Evolutionary conservation across 1,140 invertebrate species (phyloP), one percentile per base, ranked within the genome.

Genomic region (Drosophila arizonae): DNA sequence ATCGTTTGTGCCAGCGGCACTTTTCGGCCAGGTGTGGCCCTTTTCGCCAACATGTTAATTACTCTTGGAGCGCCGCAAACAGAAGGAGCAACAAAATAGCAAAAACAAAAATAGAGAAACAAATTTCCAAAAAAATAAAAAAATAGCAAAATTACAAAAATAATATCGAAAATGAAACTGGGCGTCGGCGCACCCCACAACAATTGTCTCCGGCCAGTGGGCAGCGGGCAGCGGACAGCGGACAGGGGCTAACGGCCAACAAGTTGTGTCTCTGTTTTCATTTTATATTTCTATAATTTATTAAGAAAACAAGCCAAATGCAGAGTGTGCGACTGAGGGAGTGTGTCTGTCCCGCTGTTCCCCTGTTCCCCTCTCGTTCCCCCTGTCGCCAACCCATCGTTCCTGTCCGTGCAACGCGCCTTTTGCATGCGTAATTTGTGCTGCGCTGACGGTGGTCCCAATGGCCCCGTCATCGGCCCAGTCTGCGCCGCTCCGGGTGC

Each of bases 11-110:
- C 82, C 64, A 45, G 62, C 65, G 82, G 82, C 79, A 55, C 72
- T 79, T 79, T 11, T 87, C 71, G 79, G 68, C 79, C 82, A 86
- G 82, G 82, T 86, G 82, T 87, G 82, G 82, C 82, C 84, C 82
- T 87, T 86, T 72, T 65, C 68, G 72, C 76, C 63, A 77, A 88
- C 79, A 87, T 79, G 79, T 87, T 87, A 88, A 87, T 82, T 87
- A 82, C 62, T 68, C 46, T 66, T 66, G 39, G 52, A 62, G 71
- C 48, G 46, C 24, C 2, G 6, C 21, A 26, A 24, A 24, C n/a
- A 61, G 43, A 74, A 33, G 72, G 61, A 55, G 33, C 6, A 33
- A 9, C 33, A 68, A 21, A 46, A 62, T 1, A 45, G 4, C 8
- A 50, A 28, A 17, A 10, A 68, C 43, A 45, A 21, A 60, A 33